Percentiles rank a stretch among this genome's conserved stretches.
These are phyloP conservation scores for Melangyna quadrimaculata DNA, from an alignment of 2,888 invertebrate species.

Conservation along the genomic window DNA sequence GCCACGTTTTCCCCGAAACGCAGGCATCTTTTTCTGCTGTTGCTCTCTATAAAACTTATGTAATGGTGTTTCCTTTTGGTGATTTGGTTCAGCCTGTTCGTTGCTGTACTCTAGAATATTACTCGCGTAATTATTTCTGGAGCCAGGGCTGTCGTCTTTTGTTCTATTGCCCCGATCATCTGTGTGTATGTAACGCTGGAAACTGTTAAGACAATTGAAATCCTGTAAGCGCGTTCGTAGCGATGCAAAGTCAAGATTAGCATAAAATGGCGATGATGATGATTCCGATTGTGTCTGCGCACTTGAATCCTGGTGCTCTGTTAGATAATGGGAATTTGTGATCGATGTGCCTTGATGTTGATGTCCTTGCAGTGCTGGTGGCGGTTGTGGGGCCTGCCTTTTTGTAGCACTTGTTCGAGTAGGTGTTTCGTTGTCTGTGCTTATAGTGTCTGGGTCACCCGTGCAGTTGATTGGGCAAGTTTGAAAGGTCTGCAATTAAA, in stretches of 20 bases:
- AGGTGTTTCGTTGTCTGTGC: slow-evolving; percentile 78
- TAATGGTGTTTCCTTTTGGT: slow-evolving; percentile 78
- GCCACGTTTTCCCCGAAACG: slow-evolving; percentile 83
- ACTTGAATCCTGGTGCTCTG: slow-evolving; percentile 57
- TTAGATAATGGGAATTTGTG: slow-evolving; percentile 57
- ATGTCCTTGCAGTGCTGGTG: slow-evolving; percentile 38
- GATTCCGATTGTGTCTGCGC: slow-evolving; percentile 47
- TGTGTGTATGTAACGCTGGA: slow-evolving; percentile 77
- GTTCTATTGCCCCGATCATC: slow-evolving; percentile 72
- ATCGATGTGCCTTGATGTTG: slow-evolving; percentile 71
- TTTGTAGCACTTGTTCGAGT: slow-evolving; percentile 73
- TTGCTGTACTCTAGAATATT: slow-evolving; percentile 80
- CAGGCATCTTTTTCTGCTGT: slow-evolving; percentile 85
- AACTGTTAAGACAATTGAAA: slow-evolving; percentile 80
- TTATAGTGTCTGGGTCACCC: slow-evolving; percentile 79
- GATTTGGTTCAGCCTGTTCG: slow-evolving; percentile 69
- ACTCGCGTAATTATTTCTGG: slow-evolving; percentile 78
- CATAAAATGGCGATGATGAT: slow-evolving; percentile 78
- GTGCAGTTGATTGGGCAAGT: slow-evolving; percentile 84
- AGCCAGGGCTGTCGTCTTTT: slow-evolving; percentile 72
- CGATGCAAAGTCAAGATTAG: slow-evolving; percentile 82
- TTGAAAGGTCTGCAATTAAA: slow-evolving; percentile 85
- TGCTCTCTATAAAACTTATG: slow-evolving; percentile 81
- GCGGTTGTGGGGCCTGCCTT: slow-evolving; percentile 72
- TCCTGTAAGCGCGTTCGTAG: slow-evolving; percentile 87